Base-by-base conservation (phyloP, 2,797 vertebrate species). In the Crax fasciolata region DNA sequence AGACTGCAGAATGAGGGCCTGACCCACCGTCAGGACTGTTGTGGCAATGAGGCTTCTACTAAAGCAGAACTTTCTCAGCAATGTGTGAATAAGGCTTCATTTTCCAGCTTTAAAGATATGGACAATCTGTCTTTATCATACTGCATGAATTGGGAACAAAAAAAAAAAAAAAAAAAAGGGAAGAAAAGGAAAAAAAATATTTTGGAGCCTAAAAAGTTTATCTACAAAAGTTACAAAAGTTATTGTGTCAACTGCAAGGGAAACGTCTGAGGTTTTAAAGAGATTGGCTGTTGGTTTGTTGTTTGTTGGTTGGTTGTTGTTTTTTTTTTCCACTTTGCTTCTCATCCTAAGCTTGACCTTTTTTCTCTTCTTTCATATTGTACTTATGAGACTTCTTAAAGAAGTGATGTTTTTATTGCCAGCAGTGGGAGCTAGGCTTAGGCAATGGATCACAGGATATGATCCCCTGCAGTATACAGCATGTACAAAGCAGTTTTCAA, bases 231-330 rank as follows among this genome's bases (percentile, higher is more conserved):
- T 30, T 41, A 2, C 51, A 24, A 55, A 38, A 49, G 10, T 38
- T 49, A 24, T 6, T 28, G 3, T 5, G 2, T 44, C 46, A 82
- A n/a, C 13, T 63, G 3, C 17, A 84, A 44, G 2, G 30, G 8
- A 87, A 61, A 41, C 30, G 2, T 18, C 8, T n/a, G 20, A 30
- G 3, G 15, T 10, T 74, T 71, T 72, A 57, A 67, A 27, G 6
- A 1, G 0, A 30, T 8, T 4, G 0, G 0, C 30, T 52, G 18
- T 27, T 24, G 12, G 54, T 21, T 57, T 32, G 30, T 20, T 55
- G 30, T 13, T 15, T 19, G 6, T 0, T 6, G 11, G 28, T 43
- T 25, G n/a, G 5, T 46, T 14, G 13, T 21, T 16, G 23, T 19
- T 7, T 0, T 6, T 19, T 46, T 38, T 30, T 39, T 11, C 24